Conservation (phyloP, 1,140 invertebrate species). For the Hetaerina americana region DNA sequence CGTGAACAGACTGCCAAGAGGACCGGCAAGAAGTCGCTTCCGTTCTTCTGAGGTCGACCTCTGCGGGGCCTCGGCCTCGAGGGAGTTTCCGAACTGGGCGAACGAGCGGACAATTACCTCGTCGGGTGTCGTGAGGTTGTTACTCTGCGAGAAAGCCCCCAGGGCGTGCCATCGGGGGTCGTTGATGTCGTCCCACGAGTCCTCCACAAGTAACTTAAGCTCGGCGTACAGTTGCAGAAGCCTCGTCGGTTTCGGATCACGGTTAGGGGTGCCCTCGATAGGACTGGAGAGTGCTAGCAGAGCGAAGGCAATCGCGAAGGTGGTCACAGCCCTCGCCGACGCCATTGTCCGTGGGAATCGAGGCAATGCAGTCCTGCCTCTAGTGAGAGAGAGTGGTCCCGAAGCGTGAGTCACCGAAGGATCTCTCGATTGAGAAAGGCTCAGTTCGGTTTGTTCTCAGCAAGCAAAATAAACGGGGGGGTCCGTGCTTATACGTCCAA, state of each 20-base stretch:
- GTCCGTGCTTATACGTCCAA: no score
- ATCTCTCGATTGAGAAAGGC: no score
- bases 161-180: conserved; percentile 27
- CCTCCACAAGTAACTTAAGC: conserved; percentile 35
- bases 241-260: conserved; percentile 31
- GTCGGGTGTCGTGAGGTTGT: conserved; percentile 28
- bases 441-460: no score
- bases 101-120: conserved; percentile 40
- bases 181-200: conserved; percentile 32
- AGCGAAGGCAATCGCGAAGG: no score
- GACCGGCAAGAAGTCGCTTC: conserved; percentile 20
- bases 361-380: no score
- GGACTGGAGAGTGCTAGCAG: no score
- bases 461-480: no score
- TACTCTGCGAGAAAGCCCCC: conserved; percentile 20
- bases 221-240: conserved; percentile 29
- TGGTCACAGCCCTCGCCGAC: no score
- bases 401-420: no score
- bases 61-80: conserved; percentile 25
- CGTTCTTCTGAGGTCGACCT: background rate
- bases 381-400: no score
- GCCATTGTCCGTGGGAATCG: no score
- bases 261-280: no score
- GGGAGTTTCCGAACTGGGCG: conserved; percentile 33
- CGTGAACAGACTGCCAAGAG: conserved; percentile 35